Percentiles rank a stretch among this genome's conserved stretches.
Evolutionary conservation across 1,140 invertebrate species (phyloP).

Genomic region (Papilio polyxenes): DNA sequence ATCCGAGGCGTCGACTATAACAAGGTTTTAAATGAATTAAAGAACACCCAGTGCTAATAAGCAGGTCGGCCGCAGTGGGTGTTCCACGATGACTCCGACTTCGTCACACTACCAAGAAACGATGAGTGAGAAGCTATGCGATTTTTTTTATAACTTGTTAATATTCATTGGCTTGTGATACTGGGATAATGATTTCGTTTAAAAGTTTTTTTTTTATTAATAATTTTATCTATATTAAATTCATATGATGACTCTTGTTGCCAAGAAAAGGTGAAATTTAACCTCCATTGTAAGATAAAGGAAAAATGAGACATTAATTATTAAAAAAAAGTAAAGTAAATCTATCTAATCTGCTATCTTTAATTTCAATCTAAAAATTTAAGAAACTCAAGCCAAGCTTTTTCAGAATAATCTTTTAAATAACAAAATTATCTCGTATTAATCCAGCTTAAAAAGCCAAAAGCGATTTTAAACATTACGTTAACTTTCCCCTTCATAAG

Average conservation of each 20-base stretch:
- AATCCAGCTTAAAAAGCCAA: conserved; percentile 18
- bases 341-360: neutral
- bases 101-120: conserved; percentile 34
- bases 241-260: too few species aligned
- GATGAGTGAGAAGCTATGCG: conserved; percentile 14
- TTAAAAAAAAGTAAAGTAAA: neutral
- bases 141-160: conserved; percentile 4
- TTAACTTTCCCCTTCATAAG: neutral
- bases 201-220: neutral
- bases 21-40: conserved; percentile 27
- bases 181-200: neutral
- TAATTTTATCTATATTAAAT: too few species aligned
- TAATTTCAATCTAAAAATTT: neutral
- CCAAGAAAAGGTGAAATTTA: too few species aligned
- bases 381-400: neutral
- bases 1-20: conserved; percentile 24
- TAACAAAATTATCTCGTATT: conserved; percentile 18
- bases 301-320: too few species aligned
- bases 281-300: too few species aligned
- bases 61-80: conserved; percentile 22
- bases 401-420: conserved; percentile 4
- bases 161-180: neutral
- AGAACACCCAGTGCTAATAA: conserved; percentile 26
- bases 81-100: conserved; percentile 27
- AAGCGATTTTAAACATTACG: conserved; percentile 13